Evolutionary conservation across 2,797 vertebrate species (phyloP).

Genomic region (Crossoptilon crossoptilon): DNA sequence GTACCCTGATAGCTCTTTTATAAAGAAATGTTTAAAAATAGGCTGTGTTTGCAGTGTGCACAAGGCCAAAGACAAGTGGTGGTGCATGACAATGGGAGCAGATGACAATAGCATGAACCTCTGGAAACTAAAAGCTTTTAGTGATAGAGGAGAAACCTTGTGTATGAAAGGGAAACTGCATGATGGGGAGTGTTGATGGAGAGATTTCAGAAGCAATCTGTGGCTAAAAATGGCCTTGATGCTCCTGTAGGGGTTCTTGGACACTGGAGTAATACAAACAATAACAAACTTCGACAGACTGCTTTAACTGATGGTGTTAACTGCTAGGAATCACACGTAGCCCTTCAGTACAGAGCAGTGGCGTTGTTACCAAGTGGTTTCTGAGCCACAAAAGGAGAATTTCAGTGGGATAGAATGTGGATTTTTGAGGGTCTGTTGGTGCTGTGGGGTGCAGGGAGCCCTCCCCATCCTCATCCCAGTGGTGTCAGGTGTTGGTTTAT

Average conservation of each 20-base stretch:
- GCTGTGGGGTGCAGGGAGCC: fast-evolving
- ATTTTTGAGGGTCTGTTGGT: background rate
- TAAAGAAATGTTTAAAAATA: slow-evolving; percentile 6
- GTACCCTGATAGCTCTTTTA: background rate
- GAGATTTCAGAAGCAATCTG: background rate
- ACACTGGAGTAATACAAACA: background rate
- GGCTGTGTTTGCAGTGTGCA: background rate
- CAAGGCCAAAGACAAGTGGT: background rate
- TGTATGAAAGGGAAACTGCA: background rate
- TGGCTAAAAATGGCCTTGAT: background rate
- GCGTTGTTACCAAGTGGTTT: background rate
- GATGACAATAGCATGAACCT: background rate
- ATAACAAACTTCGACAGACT: background rate
- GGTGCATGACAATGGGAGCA: background rate
- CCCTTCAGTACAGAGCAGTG: background rate
- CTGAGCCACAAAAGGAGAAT: background rate
- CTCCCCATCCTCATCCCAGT: fast-evolving
- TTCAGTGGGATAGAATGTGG: background rate
- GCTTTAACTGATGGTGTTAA: background rate
- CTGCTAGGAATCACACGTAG: background rate
- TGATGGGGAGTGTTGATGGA: background rate
- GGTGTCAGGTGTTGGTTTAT: fast-evolving
- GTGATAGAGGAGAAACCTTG: background rate
- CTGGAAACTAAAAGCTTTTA: slow-evolving; percentile 16
- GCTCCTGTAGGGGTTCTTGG: background rate